Evolutionary conservation across 2,113 vertebrate species (phyloP).

Genomic region (Halichoeres trimaculatus): DNA sequence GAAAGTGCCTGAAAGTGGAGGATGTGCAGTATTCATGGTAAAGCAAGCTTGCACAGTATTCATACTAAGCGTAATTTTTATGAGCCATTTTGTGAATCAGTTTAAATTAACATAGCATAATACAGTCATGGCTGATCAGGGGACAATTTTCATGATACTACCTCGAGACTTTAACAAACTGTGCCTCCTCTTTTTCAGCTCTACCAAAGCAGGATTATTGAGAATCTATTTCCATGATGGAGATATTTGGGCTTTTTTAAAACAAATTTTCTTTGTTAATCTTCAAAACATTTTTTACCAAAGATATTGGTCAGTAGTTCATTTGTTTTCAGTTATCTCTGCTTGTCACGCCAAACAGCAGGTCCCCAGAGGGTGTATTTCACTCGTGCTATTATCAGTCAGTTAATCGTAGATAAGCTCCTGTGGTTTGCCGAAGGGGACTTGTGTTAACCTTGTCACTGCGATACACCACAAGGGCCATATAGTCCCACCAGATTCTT

Average conservation of each 20-base stretch:
- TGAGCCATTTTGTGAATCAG: not conserved
- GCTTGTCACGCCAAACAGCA: conserved; percentile 10
- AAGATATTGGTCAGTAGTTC: conserved; percentile 30
- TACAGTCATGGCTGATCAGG: too few species aligned
- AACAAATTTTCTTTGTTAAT: conserved; percentile 8
- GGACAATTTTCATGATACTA: not conserved
- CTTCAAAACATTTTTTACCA: conserved; percentile 15
- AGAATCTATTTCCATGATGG: not conserved
- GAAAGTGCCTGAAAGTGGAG: conserved; percentile 19
- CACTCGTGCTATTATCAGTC: conserved; percentile 62
- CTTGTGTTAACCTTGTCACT: conserved; percentile 55
- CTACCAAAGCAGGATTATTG: not conserved
- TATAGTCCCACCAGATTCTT: conserved; percentile 8
- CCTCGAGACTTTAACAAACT: not conserved
- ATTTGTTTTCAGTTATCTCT: conserved; percentile 43
- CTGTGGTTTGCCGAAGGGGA: conserved; percentile 52
- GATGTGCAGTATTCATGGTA: conserved; percentile 20
- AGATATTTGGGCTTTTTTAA: not conserved
- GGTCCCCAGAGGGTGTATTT: conserved; percentile 26
- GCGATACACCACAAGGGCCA: conserved; percentile 18
- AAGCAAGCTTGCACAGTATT: conserved; percentile 35
- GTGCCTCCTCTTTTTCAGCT: not conserved
- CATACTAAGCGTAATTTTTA: conserved; percentile 14
- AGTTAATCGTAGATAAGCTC: conserved; percentile 64
- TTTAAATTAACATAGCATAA: not conserved